Base-by-base conservation (phyloP, 2,888 invertebrate species). In the Melanostoma mellinum region DNA sequence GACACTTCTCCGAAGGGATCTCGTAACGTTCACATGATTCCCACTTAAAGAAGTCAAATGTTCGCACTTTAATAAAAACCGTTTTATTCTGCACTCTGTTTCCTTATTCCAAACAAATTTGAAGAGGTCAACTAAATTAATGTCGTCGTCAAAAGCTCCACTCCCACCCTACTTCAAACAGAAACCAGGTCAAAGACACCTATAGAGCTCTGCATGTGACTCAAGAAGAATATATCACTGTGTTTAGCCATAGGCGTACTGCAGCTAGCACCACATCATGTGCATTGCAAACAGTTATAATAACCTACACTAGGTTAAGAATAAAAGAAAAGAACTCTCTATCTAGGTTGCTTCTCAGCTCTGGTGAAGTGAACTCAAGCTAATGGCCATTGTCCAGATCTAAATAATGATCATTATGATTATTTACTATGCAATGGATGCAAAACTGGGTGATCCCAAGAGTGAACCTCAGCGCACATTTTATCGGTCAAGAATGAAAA, bases 401-500 rank as follows among this genome's bases (percentile, higher is more conserved):
- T 38, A 50, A 32, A 38, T 38, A 48, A 48, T 36, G 60, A 35
- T 60, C 44, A 61, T 42, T 46, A 61, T 61, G 61, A 46, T 61
- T 20, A 20, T 0, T n/a, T n/a, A 20, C 20, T 35, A 38, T 63
- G 30, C 48, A 35, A 33, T 48, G 36, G 48, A 50, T 63, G 48
- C 48, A 48, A 30, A 38, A 48, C 6, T 4, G 8, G 48, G 48
- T 63, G 36, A 50, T 30, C 61, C 20, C 5, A 61, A 46, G 36
- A 32, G n/a, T 63, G 50, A 63, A 63, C 63, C 50, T 35, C 9
- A 30, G 48, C 30, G 36, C 50, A 38, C 50, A 50, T 63, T 63
- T 63, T 63, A 50, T 63, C 50, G 63, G 63, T 63, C 63, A 63
- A 63, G 63, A 50, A 50, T 63, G 48, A 36, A 50, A 50, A 50